A percentile compares a stretch with the other conserved stretches of the same genome.
Conservation (phyloP, 2,888 invertebrate genomes). For the Aspidiotus destructor region DNA sequence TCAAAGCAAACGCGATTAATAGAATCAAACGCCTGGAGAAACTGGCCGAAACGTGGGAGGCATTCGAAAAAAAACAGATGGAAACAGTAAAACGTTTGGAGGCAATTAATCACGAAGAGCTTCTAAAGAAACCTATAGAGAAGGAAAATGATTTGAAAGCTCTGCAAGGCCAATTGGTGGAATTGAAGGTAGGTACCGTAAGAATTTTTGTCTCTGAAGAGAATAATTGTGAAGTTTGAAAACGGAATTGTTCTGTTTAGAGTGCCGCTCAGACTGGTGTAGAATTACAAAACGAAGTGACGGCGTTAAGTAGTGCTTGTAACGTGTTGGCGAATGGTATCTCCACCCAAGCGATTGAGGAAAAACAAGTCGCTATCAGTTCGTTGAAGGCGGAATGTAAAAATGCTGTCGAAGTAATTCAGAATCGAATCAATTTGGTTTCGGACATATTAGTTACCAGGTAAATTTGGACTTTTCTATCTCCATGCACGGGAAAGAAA, state of each 20-base stretch:
- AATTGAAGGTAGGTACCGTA: constrained; percentile 33
- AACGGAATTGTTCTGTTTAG: constrained; percentile 3
- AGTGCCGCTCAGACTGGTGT: constrained; percentile 23
- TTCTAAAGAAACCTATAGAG: constrained; percentile 21
- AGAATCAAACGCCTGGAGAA: constrained; percentile 69
- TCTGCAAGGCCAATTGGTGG: constrained; percentile 34
- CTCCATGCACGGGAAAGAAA: too few relatives aligned
- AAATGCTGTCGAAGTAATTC: constrained; percentile 63
- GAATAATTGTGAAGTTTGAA: background rate
- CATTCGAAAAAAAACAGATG: constrained; percentile 65
- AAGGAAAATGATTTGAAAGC: constrained; percentile 26
- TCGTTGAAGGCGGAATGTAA: constrained; percentile 64
- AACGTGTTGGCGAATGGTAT: constrained; percentile 21
- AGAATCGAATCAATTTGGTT: constrained; percentile 65
- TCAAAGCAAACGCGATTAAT: constrained; percentile 69
- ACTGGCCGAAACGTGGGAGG: constrained; percentile 67
- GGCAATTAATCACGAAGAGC: constrained; percentile 41
- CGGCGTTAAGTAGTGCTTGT: constrained; percentile 21
- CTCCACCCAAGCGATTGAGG: constrained; percentile 23
- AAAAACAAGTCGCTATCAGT: constrained; percentile 50
- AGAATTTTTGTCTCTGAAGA: background rate
- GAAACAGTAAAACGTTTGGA: constrained; percentile 69
- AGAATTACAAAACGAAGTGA: constrained; percentile 24
- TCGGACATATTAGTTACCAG: constrained; percentile 68
- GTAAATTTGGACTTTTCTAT: constrained; percentile 34